Evolutionary conservation across 2,888 invertebrate genomes (phyloP).

Genomic region (Cryptus viduatorius): DNA sequence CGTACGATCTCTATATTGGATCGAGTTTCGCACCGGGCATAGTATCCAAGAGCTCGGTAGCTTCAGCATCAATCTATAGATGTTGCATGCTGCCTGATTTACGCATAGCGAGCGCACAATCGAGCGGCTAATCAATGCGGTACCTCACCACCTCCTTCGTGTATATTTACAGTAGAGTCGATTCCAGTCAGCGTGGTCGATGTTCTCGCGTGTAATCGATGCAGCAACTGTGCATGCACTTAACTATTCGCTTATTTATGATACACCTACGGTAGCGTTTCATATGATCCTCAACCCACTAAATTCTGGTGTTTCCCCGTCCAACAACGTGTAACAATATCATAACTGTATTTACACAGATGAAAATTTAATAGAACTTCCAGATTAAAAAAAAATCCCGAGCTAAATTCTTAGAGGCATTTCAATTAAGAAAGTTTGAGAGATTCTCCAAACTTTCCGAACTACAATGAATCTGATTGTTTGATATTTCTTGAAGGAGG

Average conservation of each 20-base stretch:
- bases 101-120: conserved; percentile 74
- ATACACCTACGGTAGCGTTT: neutral
- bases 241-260: conserved; percentile 32
- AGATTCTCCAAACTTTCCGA: too few relatives aligned
- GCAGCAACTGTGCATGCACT: conserved; percentile 50
- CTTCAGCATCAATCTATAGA: conserved; percentile 26
- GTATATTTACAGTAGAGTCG: conserved; percentile 77
- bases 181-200: conserved; percentile 73
- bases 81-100: conserved; percentile 59
- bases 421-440: too few relatives aligned
- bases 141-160: conserved; percentile 62
- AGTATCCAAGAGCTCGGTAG: conserved; percentile 50
- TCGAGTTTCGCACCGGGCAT: conserved; percentile 74
- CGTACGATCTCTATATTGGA: conserved; percentile 72
- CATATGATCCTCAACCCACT: neutral
- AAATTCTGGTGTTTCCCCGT: neutral
- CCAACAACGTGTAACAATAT: neutral
- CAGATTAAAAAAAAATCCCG: too few relatives aligned
- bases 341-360: neutral
- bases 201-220: conserved; percentile 66
- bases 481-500: too few relatives aligned
- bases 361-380: neutral
- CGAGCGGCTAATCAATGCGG: conserved; percentile 81
- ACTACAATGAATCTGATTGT: too few relatives aligned
- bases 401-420: too few relatives aligned